Conservation (phyloP, 1,140 invertebrate genomes). For the Cataglyphis hispanica region DNA sequence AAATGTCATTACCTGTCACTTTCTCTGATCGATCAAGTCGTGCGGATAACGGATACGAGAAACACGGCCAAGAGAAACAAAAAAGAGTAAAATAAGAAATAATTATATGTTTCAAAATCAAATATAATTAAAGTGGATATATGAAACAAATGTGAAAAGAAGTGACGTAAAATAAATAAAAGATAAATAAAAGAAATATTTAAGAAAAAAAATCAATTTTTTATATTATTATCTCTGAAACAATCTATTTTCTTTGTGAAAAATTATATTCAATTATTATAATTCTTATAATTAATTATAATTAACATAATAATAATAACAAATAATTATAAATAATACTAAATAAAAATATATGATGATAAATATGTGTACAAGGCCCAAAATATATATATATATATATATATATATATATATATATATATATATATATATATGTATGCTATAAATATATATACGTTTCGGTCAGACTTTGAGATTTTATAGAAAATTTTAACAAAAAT, state of each 20-base stretch:
- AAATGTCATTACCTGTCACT: conserved; percentile 59
- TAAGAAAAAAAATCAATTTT: neutral
- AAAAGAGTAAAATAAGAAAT: neutral
- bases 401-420: too few species aligned
- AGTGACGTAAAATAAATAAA: neutral
- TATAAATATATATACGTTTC: too few species aligned
- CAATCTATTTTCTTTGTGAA: neutral
- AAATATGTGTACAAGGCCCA: too few species aligned
- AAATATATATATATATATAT: too few species aligned
- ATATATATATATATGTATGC: too few species aligned
- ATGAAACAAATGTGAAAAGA: neutral
- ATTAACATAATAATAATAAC: too few species aligned
- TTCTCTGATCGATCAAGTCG: conserved; percentile 66
- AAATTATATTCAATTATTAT: neutral
- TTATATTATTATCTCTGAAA: neutral
- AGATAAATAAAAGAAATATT: neutral
- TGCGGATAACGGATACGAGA: conserved; percentile 40
- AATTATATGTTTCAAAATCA: neutral
- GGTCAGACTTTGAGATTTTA: too few species aligned
- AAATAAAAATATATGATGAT: too few species aligned
- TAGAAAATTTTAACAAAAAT: too few species aligned
- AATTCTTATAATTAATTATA: too few species aligned
- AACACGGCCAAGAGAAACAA: neutral
- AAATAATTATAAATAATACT: too few species aligned
- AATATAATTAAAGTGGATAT: neutral